phyloP scores from a whole-genome alignment of 35 echinoderm and acorn worm genomes.

The Anneissia japonica region DNA sequence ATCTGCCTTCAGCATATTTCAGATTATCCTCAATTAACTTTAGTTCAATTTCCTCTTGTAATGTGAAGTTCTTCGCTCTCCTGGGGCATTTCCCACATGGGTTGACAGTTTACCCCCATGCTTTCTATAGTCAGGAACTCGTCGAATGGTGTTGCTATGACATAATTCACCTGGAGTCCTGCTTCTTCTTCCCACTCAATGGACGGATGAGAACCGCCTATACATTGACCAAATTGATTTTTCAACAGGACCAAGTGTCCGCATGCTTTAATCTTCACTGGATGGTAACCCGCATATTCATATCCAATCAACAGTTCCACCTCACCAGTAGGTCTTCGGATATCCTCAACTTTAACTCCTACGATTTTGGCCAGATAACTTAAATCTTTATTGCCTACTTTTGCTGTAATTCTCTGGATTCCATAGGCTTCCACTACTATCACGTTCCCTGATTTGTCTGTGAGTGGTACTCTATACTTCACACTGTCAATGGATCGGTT shows the following conservation, averaged over 20 bases:
- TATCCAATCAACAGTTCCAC: conserved; percentile 38
- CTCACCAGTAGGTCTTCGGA: conserved; percentile 21
- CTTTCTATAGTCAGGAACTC: conserved; percentile 39
- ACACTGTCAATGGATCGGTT: conserved; percentile 26
- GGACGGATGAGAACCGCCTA: background rate
- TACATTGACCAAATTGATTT: conserved; percentile 37
- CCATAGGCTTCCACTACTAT: conserved; percentile 23
- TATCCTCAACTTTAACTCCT: background rate
- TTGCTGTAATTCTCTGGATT: conserved; percentile 24
- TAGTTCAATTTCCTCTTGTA: conserved; percentile 34
- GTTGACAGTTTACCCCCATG: conserved; percentile 42
- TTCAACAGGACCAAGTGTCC: conserved; percentile 21
- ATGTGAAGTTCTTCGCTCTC: conserved; percentile 24
- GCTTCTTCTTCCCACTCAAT: background rate
- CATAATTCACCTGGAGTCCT: conserved; percentile 23
- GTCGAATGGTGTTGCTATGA: conserved; percentile 16
- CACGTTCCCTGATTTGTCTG: conserved; percentile 4
- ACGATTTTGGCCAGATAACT: background rate
- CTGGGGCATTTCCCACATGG: conserved; percentile 45
- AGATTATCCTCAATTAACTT: conserved; percentile 33
- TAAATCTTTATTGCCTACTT: background rate
- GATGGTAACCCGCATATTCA: conserved; percentile 45
- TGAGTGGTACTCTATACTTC: conserved; percentile 8
- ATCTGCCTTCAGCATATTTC: background rate
- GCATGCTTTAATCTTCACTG: conserved; percentile 1